phyloP scores from a whole-genome alignment of 2,888 invertebrate species.

The Yponomeuta sedellus region DNA sequence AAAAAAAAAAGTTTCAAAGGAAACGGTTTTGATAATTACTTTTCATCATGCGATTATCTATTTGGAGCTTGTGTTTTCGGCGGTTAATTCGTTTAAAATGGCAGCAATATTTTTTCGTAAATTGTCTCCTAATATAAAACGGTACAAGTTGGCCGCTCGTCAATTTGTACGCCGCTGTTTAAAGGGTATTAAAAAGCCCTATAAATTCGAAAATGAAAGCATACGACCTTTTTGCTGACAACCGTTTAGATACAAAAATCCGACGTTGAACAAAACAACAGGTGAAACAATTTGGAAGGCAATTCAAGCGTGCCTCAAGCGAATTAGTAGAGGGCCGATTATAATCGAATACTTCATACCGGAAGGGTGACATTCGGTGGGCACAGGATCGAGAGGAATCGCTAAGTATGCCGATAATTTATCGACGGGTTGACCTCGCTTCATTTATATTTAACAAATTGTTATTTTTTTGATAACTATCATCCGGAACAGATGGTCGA shows the following conservation, averaged over 20 bases:
- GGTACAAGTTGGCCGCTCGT: background rate
- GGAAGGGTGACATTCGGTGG: slow-evolving; percentile 72
- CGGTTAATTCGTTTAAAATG: slow-evolving; percentile 44
- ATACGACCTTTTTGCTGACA: slow-evolving; percentile 2
- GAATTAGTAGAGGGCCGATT: slow-evolving; percentile 3
- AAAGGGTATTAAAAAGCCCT: background rate
- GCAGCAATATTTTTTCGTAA: slow-evolving; percentile 54
- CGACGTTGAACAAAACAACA: slow-evolving; percentile 1
- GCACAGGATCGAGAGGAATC: slow-evolving; percentile 60
- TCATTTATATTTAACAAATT: slow-evolving; percentile 77
- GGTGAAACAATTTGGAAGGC: background rate
- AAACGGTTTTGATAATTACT: slow-evolving; percentile 71
- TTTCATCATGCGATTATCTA: slow-evolving; percentile 74
- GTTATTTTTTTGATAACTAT: slow-evolving; percentile 76
- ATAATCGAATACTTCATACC: slow-evolving; percentile 26
- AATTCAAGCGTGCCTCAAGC: background rate
- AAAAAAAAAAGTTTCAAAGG: slow-evolving; percentile 55
- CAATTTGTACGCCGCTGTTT: background rate
- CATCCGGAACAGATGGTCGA: slow-evolving; percentile 70
- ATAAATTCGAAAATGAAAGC: background rate
- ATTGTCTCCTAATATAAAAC: slow-evolving; percentile 41
- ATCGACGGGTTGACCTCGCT: slow-evolving; percentile 64
- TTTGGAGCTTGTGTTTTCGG: slow-evolving; percentile 35
- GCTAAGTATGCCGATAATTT: slow-evolving; percentile 68
- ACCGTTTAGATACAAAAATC: background rate